phyloP scores from a whole-genome alignment of 2,113 vertebrate species.

The Gadus macrocephalus region DNA sequence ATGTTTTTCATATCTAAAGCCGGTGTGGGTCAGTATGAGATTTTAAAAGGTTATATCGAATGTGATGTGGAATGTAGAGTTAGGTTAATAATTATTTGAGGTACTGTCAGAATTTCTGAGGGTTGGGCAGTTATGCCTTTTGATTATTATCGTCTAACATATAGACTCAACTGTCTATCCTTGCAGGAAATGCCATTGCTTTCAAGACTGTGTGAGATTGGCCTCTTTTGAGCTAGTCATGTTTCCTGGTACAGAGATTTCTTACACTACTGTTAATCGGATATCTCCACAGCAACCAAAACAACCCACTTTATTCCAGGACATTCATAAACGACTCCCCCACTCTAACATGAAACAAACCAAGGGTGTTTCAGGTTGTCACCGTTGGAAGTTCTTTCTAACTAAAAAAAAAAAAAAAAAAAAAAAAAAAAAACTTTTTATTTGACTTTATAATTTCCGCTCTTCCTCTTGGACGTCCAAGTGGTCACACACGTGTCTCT shows the following conservation, averaged over 20 bases:
- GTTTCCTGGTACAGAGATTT: conserved; percentile 55
- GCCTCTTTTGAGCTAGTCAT: conserved; percentile 59
- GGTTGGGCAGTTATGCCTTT: neutral
- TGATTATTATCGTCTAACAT: conserved; percentile 30
- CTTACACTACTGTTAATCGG: conserved; percentile 57
- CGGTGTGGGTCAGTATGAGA: conserved; percentile 18
- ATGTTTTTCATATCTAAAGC: conserved; percentile 27
- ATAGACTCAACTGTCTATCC: conserved; percentile 57
- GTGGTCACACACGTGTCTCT: conserved; percentile 58
- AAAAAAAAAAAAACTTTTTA: conserved; percentile 22
- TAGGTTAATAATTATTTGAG: no score
- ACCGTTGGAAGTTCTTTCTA: conserved; percentile 62
- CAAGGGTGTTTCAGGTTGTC: conserved; percentile 70
- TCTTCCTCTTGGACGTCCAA: conserved; percentile 47
- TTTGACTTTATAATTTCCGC: conserved; percentile 24
- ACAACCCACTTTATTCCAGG: conserved; percentile 45
- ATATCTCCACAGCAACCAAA: conserved; percentile 65
- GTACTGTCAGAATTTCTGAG: neutral
- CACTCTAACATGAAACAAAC: conserved; percentile 49
- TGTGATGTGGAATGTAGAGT: conserved; percentile 35
- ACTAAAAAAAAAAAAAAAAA: conserved; percentile 38
- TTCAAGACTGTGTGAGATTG: conserved; percentile 54
- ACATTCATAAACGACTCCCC: conserved; percentile 50
- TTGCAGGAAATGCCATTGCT: conserved; percentile 55
- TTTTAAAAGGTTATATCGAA: conserved; percentile 7